Evolutionary conservation across 2,888 invertebrate species (phyloP).

Genomic region (Taphrorychus bicolor): DNA sequence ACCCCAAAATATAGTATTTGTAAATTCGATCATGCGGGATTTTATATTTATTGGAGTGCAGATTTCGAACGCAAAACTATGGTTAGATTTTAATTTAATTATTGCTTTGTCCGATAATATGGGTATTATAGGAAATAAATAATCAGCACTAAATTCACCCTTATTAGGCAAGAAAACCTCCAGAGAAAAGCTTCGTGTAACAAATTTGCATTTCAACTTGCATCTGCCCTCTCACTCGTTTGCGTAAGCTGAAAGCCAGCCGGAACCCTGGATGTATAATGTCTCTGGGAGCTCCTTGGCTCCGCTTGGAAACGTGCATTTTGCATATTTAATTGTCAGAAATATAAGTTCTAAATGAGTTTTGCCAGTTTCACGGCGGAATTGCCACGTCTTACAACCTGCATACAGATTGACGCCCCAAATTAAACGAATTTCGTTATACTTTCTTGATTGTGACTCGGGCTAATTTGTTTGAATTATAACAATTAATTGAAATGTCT

Average conservation of each 20-base stretch:
- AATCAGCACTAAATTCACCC: too few relatives aligned
- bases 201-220: slow-evolving; percentile 25
- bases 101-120: too few relatives aligned
- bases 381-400: slow-evolving; percentile 23
- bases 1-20: too few relatives aligned
- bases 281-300: slow-evolving; percentile 22
- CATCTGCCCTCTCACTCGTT: slow-evolving; percentile 18
- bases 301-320: slow-evolving; percentile 26
- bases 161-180: neutral
- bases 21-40: too few relatives aligned
- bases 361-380: slow-evolving; percentile 23
- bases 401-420: slow-evolving; percentile 4
- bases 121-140: too few relatives aligned
- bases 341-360: slow-evolving; percentile 38
- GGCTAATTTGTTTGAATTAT: neutral
- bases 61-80: too few relatives aligned
- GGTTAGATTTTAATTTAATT: too few relatives aligned
- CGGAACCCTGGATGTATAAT: slow-evolving; percentile 22
- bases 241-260: slow-evolving; percentile 9
- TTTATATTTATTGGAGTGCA: too few relatives aligned
- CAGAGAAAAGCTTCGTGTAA: neutral
- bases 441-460: neutral
- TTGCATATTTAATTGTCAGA: slow-evolving; percentile 37
- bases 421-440: neutral
- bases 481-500: neutral